Evolutionary conservation across 2,113 vertebrate genomes (phyloP).

Genomic region (Micromys minutus): DNA sequence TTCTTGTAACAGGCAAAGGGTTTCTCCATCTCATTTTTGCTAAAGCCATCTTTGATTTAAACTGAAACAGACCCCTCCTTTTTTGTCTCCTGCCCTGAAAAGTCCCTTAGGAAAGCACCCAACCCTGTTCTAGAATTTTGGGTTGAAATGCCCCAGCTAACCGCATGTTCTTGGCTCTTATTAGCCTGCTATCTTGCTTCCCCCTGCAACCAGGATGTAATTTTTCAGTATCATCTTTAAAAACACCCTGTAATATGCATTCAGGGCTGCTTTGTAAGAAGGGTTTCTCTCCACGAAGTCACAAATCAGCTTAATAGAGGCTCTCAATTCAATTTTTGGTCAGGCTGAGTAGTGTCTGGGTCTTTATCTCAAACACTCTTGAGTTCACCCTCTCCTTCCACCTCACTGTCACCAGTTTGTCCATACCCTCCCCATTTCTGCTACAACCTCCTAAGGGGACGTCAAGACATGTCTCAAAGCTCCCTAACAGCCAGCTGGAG

Average conservation of each 20-base stretch:
- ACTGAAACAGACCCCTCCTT: not conserved
- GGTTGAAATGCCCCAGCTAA: not conserved
- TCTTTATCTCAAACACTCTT: not conserved
- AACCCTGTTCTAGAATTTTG: not conserved
- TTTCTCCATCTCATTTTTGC: not conserved
- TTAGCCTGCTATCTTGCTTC: not conserved
- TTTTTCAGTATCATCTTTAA: not conserved
- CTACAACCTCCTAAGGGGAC: not conserved
- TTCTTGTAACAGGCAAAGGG: not conserved
- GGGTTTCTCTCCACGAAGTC: not conserved
- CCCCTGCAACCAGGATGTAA: not conserved
- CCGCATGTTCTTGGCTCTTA: too few relatives aligned
- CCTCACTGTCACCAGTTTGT: not conserved
- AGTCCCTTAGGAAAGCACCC: not conserved
- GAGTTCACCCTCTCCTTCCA: not conserved
- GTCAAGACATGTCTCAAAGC: not conserved
- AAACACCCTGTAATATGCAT: not conserved
- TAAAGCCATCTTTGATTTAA: not conserved
- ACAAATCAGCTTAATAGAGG: not conserved
- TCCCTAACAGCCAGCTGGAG: not conserved
- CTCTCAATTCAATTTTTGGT: not conserved
- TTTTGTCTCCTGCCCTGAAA: not conserved
- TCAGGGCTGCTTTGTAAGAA: not conserved
- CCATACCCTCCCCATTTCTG: not conserved
- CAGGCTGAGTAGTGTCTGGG: not conserved